Base-by-base conservation (phyloP, 2,888 invertebrate genomes). In the Crematogaster levior region DNA sequence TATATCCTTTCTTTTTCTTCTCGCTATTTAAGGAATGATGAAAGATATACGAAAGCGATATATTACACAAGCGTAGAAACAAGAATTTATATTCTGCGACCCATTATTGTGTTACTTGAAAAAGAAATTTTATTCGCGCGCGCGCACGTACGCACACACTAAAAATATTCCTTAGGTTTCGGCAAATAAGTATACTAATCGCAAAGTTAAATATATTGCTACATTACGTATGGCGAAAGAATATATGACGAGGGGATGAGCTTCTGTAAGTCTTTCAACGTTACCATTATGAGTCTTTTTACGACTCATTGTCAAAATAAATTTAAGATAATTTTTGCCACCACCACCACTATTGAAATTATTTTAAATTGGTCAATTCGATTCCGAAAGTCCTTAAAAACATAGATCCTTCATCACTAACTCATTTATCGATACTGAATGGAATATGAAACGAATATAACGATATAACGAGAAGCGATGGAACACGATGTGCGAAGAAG, bases 391-490 rank as follows among this genome's bases (percentile, higher is more conserved):
- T 53, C 4, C 34, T 53, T 5, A 10, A 53, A 53, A 18, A 21
- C 21, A 21, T 5, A 30, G 21, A 21, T 51, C n/a, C 9, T 37
- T n/a, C 9, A 30, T 56, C 40, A 9, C 9, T 30, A 58, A 12
- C 12, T 65, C 27, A 1, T 51, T 65, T 9, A 63, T 51, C 34
- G 63, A 46, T 63, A 63, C 3, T 24, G 9, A 63, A 63, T 27
- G n/a, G 2, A 40, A 40, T 40, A 9, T 7, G n/a, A n/a, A 48
- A 6, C 18, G 46, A 12, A 2, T n/a, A 9, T 48, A 43, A 43
- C 37, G 51, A 51, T 65, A 27, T 46, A 58, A 82, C n/a, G 56
- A 60, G 37, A 46, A 37, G 46, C 60, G 40, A 60, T 40, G 40
- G 6, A 37, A 18, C 18, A 12, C n/a, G 21, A 27, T 7, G 12